Evolutionary conservation across 2,797 vertebrate genomes (phyloP).

Genomic region (Sparidentex hasta): DNA sequence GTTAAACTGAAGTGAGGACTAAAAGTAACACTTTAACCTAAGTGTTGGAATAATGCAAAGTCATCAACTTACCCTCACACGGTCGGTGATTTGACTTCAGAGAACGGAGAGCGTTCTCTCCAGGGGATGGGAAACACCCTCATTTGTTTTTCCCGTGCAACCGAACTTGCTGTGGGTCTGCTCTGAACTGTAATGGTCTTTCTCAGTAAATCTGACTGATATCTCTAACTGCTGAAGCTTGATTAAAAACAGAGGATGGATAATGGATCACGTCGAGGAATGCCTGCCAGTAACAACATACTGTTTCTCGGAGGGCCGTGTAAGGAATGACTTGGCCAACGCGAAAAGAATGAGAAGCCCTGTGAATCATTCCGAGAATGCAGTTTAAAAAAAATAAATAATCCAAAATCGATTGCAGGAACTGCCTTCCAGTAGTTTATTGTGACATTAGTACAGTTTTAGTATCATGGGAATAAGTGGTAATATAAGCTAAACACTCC

Average conservation of each 20-base stretch:
- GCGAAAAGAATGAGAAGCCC: constrained; percentile 61
- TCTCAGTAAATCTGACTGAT: constrained; percentile 36
- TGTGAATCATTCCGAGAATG: constrained; percentile 63
- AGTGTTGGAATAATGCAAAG: constrained; percentile 17
- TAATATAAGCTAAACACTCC: constrained; percentile 7
- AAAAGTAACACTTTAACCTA: constrained; percentile 26
- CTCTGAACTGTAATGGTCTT: constrained; percentile 31
- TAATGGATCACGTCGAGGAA: constrained; percentile 54
- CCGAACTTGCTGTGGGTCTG: constrained; percentile 12
- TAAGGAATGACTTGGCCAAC: constrained; percentile 54
- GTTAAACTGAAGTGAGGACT: constrained; percentile 3
- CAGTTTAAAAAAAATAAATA: constrained; percentile 3
- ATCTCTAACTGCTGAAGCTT: constrained; percentile 40
- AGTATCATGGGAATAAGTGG: constrained; percentile 6
- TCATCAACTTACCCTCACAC: constrained; percentile 13
- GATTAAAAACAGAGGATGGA: constrained; percentile 40
- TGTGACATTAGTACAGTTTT: constrained; percentile 38
- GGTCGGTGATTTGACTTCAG: constrained; percentile 26
- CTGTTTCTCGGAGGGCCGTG: constrained; percentile 39
- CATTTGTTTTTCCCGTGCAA: constrained; percentile 27
- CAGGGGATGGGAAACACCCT: constrained; percentile 12
- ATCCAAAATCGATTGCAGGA: constrained; percentile 44
- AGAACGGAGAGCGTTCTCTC: not conserved
- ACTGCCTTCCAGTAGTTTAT: constrained; percentile 26
- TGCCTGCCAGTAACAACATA: constrained; percentile 55